Conservation (phyloP, 2,888 invertebrate genomes). For the Drosophila heteroneura region DNA sequence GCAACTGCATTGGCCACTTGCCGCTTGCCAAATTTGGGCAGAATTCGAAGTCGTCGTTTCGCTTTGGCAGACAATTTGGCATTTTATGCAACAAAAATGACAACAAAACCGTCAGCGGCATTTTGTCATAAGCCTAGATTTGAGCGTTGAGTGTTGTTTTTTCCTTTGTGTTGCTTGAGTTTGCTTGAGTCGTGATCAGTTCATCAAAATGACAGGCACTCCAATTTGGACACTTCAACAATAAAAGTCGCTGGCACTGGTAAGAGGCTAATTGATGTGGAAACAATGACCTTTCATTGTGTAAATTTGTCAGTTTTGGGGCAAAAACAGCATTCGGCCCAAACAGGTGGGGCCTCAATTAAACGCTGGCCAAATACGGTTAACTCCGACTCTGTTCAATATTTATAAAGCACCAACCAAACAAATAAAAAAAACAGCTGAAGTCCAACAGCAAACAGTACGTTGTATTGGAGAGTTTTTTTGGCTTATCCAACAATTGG, state of each 20-base stretch:
- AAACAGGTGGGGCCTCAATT: conserved; percentile 49
- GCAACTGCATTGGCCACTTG: conserved; percentile 59
- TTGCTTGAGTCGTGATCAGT: conserved; percentile 51
- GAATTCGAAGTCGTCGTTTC: conserved; percentile 45
- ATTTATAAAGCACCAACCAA: conserved; percentile 29
- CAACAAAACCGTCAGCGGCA: conserved; percentile 33
- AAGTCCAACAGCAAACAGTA: conserved; percentile 1
- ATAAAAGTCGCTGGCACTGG: conserved; percentile 15
- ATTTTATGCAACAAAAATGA: conserved; percentile 68
- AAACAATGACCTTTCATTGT: conserved; percentile 80
- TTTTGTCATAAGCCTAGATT: conserved; percentile 60
- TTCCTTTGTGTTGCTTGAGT: background rate
- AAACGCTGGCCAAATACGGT: conserved; percentile 63
- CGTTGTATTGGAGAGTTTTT: background rate
- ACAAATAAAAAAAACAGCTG: background rate
- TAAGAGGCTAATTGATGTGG: conserved; percentile 76
- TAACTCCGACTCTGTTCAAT: conserved; percentile 35
- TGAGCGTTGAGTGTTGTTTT: conserved; percentile 8
- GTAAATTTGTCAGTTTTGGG: conserved; percentile 68
- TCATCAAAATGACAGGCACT: conserved; percentile 58
- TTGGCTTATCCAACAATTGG: background rate
- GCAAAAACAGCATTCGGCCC: conserved; percentile 27
- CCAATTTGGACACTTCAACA: conserved; percentile 60
- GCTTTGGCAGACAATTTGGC: conserved; percentile 75
- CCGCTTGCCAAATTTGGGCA: conserved; percentile 74